A percentile compares a stretch with the other conserved stretches of the same genome.
Conservation (phyloP, 2,797 vertebrate species). For the Harpagifer antarcticus region DNA sequence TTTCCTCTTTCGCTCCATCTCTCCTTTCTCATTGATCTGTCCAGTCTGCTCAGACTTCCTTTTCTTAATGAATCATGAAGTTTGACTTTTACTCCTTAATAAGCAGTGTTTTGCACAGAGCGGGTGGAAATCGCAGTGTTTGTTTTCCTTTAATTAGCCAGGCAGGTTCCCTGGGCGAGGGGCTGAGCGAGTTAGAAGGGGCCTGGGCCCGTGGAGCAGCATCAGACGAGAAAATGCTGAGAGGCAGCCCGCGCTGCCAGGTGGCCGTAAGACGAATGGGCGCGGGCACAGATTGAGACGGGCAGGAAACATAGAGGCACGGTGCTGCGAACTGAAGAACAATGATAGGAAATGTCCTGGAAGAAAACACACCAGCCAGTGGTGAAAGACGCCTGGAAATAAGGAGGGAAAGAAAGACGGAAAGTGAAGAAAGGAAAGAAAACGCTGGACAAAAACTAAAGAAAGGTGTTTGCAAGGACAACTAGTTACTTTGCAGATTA, state of each 20-base stretch:
- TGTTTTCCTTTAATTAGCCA: slow-evolving; percentile 88
- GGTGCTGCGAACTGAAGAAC: slow-evolving; percentile 64
- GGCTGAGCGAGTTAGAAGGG: slow-evolving; percentile 58
- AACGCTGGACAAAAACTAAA: slow-evolving; percentile 1
- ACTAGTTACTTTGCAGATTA: background rate
- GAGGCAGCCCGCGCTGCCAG: slow-evolving; percentile 66
- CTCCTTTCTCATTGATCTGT: slow-evolving; percentile 79
- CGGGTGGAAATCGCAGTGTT: slow-evolving; percentile 78
- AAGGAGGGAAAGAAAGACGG: slow-evolving; percentile 35
- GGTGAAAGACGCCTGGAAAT: slow-evolving; percentile 69
- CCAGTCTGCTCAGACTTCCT: slow-evolving; percentile 88
- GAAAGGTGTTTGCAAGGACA: slow-evolving; percentile 10
- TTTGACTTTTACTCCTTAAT: slow-evolving; percentile 86
- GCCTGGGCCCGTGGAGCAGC: slow-evolving; percentile 49
- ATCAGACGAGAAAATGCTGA: slow-evolving; percentile 68
- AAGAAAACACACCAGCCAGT: slow-evolving; percentile 63
- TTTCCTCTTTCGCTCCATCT: slow-evolving; percentile 65
- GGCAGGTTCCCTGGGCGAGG: slow-evolving; percentile 70
- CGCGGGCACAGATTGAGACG: slow-evolving; percentile 72
- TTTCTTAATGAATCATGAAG: slow-evolving; percentile 91
- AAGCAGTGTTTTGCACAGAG: slow-evolving; percentile 80
- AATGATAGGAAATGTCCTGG: slow-evolving; percentile 82
- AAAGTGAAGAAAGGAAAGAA: slow-evolving; percentile 33
- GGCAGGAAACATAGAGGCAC: slow-evolving; percentile 75
- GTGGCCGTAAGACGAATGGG: slow-evolving; percentile 79